Conservation (phyloP, 2,113 vertebrate genomes). For the Verasper variegatus region DNA sequence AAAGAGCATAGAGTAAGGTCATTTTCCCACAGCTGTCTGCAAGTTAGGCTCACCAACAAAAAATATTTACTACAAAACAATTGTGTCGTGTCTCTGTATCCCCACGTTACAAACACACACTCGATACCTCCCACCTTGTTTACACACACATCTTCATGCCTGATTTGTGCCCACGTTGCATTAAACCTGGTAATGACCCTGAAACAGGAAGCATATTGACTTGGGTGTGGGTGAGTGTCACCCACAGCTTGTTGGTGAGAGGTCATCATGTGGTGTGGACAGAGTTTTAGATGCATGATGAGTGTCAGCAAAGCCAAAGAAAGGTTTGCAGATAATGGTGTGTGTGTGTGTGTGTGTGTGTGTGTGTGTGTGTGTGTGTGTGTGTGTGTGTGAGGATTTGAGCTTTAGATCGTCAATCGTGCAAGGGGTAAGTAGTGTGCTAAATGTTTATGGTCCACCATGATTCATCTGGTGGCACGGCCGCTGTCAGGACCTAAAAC, state of each 20-base stretch:
- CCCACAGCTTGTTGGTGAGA: conserved; percentile 17
- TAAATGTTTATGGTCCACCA: conserved; percentile 58
- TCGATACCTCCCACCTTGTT: conserved; percentile 13
- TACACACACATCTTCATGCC: conserved; percentile 39
- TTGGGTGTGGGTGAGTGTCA: conserved; percentile 42
- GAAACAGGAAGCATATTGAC: conserved; percentile 57
- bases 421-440: conserved; percentile 42
- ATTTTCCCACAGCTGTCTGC: background rate
- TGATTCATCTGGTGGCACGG: conserved; percentile 83
- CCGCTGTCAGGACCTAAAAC: conserved; percentile 83
- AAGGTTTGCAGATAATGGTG: background rate
- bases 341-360: background rate
- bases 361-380: background rate
- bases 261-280: conserved; percentile 44
- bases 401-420: background rate
- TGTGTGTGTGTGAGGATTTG: background rate
- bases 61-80: background rate
- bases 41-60: background rate
- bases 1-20: background rate
- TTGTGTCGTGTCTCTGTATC: background rate
- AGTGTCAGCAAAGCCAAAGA: conserved; percentile 14
- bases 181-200: conserved; percentile 68
- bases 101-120: background rate
- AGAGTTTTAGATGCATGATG: conserved; percentile 36
- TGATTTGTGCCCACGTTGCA: conserved; percentile 62